phyloP scores from a whole-genome alignment of 2,113 vertebrate species.

The Felis chaus region DNA sequence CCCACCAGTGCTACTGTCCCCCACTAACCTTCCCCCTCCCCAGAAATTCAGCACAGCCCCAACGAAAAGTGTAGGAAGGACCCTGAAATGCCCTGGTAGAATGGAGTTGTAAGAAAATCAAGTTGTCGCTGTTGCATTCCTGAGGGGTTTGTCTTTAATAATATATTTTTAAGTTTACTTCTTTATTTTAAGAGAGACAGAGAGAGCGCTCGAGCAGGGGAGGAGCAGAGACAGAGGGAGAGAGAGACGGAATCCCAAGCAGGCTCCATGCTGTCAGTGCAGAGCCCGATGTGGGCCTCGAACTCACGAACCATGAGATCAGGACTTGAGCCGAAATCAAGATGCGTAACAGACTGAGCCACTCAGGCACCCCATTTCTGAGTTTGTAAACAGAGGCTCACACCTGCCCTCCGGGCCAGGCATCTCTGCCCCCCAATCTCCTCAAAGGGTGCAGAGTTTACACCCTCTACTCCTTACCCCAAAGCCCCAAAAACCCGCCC shows the following conservation, averaged over 20 bases:
- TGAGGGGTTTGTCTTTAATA: background rate
- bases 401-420: background rate
- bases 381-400: background rate
- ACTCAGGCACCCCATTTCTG: background rate
- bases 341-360: no score
- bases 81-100: no score
- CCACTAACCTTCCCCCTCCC: background rate
- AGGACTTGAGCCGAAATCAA: no score
- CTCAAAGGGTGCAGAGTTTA: background rate
- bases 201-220: no score
- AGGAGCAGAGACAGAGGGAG: no score
- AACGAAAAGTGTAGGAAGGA: rapidly evolving
- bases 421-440: background rate
- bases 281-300: no score
- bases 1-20: background rate
- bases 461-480: background rate
- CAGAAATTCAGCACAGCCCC: background rate
- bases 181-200: no score
- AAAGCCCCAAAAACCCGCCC: background rate
- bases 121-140: background rate
- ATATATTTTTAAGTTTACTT: no score
- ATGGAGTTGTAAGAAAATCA: background rate
- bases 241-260: no score
- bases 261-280: no score
- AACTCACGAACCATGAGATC: no score